phyloP scores from a whole-genome alignment of 2,797 vertebrate genomes.

The Clarias platycephalus region DNA sequence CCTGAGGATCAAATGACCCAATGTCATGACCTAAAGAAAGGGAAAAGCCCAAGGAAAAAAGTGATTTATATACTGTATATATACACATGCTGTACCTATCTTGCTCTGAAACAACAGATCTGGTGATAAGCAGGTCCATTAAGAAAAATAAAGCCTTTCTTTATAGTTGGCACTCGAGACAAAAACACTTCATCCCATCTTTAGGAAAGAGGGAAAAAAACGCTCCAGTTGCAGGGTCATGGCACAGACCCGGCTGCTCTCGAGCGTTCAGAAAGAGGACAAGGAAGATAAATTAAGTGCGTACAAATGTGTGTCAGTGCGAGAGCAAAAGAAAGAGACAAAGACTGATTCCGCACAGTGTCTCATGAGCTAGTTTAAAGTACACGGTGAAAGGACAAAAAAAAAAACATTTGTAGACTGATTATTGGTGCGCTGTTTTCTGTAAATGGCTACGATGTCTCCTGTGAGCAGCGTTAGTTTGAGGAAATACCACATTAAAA shows the following conservation, averaged over 20 bases:
- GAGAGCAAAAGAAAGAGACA: neutral
- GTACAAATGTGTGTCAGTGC: neutral
- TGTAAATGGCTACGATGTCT: neutral
- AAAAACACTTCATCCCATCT: conserved; percentile 28
- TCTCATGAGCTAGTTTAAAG: neutral
- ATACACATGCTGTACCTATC: neutral
- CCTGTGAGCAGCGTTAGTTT: neutral
- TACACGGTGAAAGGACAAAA: neutral
- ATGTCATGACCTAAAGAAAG: too few relatives aligned
- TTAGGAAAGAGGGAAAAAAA: conserved; percentile 19
- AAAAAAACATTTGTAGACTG: neutral
- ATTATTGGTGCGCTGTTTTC: neutral
- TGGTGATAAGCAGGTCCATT: conserved; percentile 9
- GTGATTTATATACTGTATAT: too few relatives aligned
- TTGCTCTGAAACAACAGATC: neutral
- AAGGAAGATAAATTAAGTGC: conserved; percentile 31
- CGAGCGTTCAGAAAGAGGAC: conserved; percentile 13
- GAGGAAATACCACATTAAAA: conserved; percentile 14
- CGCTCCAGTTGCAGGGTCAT: conserved; percentile 25
- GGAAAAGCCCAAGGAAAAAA: too few relatives aligned
- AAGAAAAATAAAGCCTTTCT: neutral
- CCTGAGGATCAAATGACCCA: too few relatives aligned
- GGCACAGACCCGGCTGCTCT: neutral
- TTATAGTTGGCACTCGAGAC: neutral
- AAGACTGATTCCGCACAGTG: neutral